Percentiles rank a stretch among this genome's conserved stretches.
These are phyloP conservation scores for Pterophyllum scalare DNA, from an alignment of 2,113 vertebrate species.

Conservation along the genomic window DNA sequence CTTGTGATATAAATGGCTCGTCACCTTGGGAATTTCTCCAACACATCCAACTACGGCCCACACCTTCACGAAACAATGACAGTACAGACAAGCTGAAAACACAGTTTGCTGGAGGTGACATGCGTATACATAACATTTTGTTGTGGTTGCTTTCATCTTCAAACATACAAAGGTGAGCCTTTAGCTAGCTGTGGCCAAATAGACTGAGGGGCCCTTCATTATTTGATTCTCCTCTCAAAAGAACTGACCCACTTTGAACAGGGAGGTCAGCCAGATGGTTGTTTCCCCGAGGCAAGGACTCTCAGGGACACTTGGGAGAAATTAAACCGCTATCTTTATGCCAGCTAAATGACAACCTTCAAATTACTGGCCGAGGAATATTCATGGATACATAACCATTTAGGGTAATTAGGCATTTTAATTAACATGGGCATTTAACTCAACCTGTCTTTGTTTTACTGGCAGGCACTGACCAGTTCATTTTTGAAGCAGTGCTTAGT, in stretches of 20 bases:
- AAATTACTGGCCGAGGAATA: constrained; percentile 51
- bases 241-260: constrained; percentile 62
- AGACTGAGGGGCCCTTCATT: constrained; percentile 21
- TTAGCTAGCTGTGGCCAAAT: not conserved
- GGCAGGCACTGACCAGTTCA: constrained; percentile 10
- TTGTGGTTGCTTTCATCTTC: constrained; percentile 19
- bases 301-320: constrained; percentile 55
- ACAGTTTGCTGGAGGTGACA: constrained; percentile 21
- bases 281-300: constrained; percentile 65
- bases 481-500: constrained; percentile 5
- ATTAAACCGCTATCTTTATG: constrained; percentile 44
- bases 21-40: constrained; percentile 66
- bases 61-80: constrained; percentile 32
- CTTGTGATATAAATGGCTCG: constrained; percentile 65
- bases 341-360: constrained; percentile 64
- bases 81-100: not conserved
- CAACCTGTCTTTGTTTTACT: constrained; percentile 25
- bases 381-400: constrained; percentile 59
- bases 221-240: constrained; percentile 37
- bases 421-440: constrained; percentile 48
- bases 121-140: not conserved
- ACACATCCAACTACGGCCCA: constrained; percentile 45
- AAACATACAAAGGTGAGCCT: constrained; percentile 23
- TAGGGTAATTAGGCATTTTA: constrained; percentile 44
- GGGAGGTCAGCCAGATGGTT: constrained; percentile 71